Base-by-base conservation (phyloP, 2,888 invertebrate genomes). In the Caprella mutica region DNA sequence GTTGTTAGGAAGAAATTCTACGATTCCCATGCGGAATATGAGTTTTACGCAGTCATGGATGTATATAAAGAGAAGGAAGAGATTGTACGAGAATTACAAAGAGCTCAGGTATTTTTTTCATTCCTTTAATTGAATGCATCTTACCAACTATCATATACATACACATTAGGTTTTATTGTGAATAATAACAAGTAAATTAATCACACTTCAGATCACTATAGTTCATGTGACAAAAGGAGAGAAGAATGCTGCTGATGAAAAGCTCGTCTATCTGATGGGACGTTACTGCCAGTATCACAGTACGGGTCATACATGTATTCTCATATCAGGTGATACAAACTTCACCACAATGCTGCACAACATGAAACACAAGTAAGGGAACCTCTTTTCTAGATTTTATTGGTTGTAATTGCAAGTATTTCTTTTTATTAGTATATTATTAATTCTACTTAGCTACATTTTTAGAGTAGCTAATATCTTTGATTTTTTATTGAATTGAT, bases 241-340 rank as follows among this genome's bases (percentile, higher is more conserved):
- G 27, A 48, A 48, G 48, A 48, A 48, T 30, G 48, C 48, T 27
- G 48, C 48, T 8, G 48, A 48, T 30, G 48, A 48, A 24, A 48
- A 48, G 30, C 48, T 48, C 48, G 17, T 48, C 29, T 48, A 48
- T 30, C 21, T 48, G 8, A 48, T 48, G 48, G 17, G 48, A 17
- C 27, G 48, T 17, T 48, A 48, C 30, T 12, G 19, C 1, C 5
- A 19, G 1, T 48, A 48, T 24, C 48, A 48, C 21, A 27, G 30
- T 9, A 21, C 29, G 6, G 48, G 48, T 30, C n/a, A 48, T n/a
- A 48, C 48, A 4, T 48, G 48, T 23, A 30, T 48, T 6, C 48
- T 48, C n/a, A 48, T 48, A 19, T 48, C 48, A n/a, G 48, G 48
- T n/a, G 48, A 48, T 26, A 48, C 48, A 8, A 48, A 48, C 48